Conservation (phyloP, 2,888 invertebrate species). For the Eurytoma adleriae region DNA sequence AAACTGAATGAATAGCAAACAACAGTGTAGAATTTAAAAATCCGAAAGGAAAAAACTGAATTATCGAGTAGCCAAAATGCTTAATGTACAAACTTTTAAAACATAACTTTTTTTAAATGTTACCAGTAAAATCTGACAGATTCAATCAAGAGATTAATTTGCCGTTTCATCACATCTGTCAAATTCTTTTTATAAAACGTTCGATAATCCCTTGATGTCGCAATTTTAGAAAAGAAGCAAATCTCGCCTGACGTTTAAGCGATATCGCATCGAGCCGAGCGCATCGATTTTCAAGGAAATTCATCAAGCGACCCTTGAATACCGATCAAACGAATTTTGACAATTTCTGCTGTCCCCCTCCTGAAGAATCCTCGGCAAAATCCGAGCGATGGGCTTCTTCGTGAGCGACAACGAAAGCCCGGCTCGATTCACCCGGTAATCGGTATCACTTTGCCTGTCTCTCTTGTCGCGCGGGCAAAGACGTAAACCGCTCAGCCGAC, state of each 20-base stretch:
- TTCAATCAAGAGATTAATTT: no score
- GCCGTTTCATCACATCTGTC: no score
- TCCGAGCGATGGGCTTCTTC: background rate
- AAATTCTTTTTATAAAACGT: no score
- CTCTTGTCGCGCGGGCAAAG: background rate
- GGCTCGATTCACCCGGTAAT: background rate
- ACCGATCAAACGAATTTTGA: constrained; percentile 30
- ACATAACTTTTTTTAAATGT: no score
- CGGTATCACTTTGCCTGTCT: no score
- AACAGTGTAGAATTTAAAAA: no score
- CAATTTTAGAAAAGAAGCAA: no score
- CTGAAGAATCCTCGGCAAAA: constrained; percentile 19
- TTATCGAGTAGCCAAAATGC: no score
- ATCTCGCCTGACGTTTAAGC: constrained; percentile 10
- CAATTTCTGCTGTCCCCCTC: constrained; percentile 21
- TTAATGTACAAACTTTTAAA: no score
- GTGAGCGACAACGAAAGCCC: background rate
- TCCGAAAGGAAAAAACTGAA: no score
- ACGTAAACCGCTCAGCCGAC: constrained; percentile 13
- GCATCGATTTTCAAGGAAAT: constrained; percentile 22
- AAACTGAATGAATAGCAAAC: no score
- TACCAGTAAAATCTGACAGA: no score
- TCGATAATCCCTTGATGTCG: background rate
- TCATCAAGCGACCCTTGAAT: constrained; percentile 40
- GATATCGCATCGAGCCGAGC: background rate